Base-by-base conservation (phyloP, 2,797 vertebrate species). In the Leontocebus nigricollis region DNA sequence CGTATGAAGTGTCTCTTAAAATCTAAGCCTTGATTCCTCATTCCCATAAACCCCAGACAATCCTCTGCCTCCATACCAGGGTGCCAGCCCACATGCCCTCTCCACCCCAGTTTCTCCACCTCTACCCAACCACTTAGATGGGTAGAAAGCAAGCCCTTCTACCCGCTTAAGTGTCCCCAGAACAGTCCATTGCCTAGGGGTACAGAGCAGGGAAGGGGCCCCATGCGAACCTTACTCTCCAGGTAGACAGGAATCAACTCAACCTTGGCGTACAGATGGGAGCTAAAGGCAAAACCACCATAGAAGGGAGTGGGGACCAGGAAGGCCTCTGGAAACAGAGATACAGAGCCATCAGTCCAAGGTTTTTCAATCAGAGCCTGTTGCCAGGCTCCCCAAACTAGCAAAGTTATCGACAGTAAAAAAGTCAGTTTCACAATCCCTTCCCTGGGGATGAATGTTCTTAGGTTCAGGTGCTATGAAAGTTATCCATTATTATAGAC, bases 271-370 rank as follows among this genome's bases (percentile, higher is more conserved):
- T 99, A 99, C 44, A 99, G 97, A 87, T 97, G 88, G 36, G 99
- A 36, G 77, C 99, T 98, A 85, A 99, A 99, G 1, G 96, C 98
- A 84, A 99, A 99, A 15, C 98, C 98, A 2, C 99, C 98, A 0
- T 99, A 99, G 98, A 99, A 99, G 5, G 99, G 99, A 20, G 99
- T 99, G 30, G 99, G 98, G 92, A 99, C 99, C 89, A 99, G 99
- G 88, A 99, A 96, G 84, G 98, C 99, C 93, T 99, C 99, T 99
- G 98, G 61, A 97, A 98, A 30, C 44, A 93, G 93, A 87, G 77
- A 79, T 77, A 98, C 22, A 95, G 85, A 33, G 30, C 0, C 15
- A 7, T 98, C 89, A 97, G 52, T 61, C 20, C 5, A 27, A 4
- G 13, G 61, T 57, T 67, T 61, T 24, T 57, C 26, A 2, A 17